Evolutionary conservation across 2,113 vertebrate genomes (phyloP).

Genomic region (Anarrhichthys ocellatus): DNA sequence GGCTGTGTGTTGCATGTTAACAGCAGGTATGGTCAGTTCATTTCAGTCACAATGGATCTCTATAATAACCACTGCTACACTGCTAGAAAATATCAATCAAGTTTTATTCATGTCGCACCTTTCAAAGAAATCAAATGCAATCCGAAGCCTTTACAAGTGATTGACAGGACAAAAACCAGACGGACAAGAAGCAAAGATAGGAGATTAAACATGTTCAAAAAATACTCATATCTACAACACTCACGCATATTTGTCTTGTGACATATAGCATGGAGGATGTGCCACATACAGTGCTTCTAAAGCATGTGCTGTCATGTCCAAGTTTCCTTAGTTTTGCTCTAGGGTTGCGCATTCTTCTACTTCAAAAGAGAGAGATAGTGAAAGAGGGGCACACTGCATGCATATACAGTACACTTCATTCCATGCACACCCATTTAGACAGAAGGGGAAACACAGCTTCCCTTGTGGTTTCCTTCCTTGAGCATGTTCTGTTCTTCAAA

Average conservation of each 20-base stretch:
- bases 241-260: background rate
- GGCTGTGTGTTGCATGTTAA: background rate
- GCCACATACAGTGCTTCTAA: background rate
- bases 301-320: background rate
- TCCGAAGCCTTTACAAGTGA: background rate
- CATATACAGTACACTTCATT: conserved; percentile 1
- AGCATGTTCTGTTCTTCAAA: conserved; percentile 59
- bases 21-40: background rate
- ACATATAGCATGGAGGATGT: background rate
- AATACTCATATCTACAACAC: background rate
- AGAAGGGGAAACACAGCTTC: conserved; percentile 22
- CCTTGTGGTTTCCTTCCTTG: conserved; percentile 36
- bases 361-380: background rate
- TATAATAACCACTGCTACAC: background rate
- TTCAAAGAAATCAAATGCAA: background rate
- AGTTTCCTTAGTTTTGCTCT: background rate
- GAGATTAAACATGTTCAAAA: background rate
- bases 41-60: background rate
- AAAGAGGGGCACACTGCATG: background rate
- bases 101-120: background rate
- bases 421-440: conserved; percentile 8
- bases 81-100: background rate
- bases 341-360: background rate
- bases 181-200: background rate
- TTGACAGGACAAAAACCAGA: background rate